Evolutionary conservation across 2,797 vertebrate genomes (phyloP).

Genomic region (Micropoecilia bifurca): DNA sequence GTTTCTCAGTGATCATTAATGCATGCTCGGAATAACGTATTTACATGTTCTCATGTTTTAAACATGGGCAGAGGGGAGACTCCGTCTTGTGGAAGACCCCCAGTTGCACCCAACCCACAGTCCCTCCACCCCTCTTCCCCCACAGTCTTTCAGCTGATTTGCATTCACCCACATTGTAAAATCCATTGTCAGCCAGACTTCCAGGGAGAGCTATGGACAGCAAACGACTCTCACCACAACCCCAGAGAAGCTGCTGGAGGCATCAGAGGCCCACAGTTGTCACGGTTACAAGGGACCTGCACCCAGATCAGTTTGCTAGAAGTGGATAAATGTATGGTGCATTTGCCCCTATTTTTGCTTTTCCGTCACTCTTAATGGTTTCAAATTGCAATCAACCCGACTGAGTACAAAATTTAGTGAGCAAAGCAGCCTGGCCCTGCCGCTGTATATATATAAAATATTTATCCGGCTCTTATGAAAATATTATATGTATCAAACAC

Average conservation of each 20-base stretch:
- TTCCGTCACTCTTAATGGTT: neutral
- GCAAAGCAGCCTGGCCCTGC: neutral
- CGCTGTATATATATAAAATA: no score
- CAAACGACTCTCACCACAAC: slow-evolving; percentile 32
- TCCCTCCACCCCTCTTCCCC: slow-evolving; percentile 40
- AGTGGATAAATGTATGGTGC: slow-evolving; percentile 29
- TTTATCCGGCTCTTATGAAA: no score
- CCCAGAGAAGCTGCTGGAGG: slow-evolving; percentile 20
- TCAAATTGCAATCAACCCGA: neutral
- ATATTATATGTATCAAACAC: no score
- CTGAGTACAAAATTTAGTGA: neutral
- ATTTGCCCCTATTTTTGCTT: neutral
- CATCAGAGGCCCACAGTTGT: slow-evolving; percentile 28
- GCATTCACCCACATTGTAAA: slow-evolving; percentile 50
- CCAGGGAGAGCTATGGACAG: slow-evolving; percentile 41
- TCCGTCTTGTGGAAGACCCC: slow-evolving; percentile 64
- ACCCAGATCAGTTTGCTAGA: slow-evolving; percentile 18
- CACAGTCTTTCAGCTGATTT: slow-evolving; percentile 51
- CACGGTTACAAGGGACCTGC: slow-evolving; percentile 14
- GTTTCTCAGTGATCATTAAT: slow-evolving; percentile 82
- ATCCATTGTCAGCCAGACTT: slow-evolving; percentile 26
- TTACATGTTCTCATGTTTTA: slow-evolving; percentile 83
- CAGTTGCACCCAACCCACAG: neutral
- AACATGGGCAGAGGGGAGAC: slow-evolving; percentile 70
- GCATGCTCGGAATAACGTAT: slow-evolving; percentile 80